phyloP scores from a whole-genome alignment of 2,797 vertebrate genomes.

The Chaunax sp. region DNA sequence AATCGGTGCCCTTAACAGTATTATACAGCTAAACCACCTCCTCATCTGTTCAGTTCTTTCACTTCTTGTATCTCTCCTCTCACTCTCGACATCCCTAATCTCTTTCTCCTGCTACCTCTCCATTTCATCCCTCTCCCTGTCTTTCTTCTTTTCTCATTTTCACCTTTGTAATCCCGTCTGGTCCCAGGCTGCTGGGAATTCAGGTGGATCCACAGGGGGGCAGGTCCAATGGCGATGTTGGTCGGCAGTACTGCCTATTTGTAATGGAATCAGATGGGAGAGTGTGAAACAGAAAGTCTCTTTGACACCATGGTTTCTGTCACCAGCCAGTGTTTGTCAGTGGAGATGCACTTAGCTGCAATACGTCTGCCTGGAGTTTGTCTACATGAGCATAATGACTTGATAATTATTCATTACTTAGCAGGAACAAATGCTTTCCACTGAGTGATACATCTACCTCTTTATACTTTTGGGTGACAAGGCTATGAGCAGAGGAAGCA shows the following conservation, averaged over 20 bases:
- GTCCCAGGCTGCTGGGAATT: slow-evolving; percentile 13
- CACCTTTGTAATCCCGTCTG: slow-evolving; percentile 22
- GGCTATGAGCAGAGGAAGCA: not conserved
- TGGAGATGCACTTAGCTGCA: not conserved
- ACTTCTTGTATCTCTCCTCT: not conserved
- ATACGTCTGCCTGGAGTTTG: too few species aligned
- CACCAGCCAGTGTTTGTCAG: too few species aligned
- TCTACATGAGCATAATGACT: not conserved
- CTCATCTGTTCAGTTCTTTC: not conserved
- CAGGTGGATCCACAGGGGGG: slow-evolving; percentile 11
- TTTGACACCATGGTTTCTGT: slow-evolving; percentile 7
- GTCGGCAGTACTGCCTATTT: not conserved
- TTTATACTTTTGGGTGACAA: slow-evolving; percentile 2
- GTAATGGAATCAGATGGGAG: not conserved
- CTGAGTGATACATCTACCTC: not conserved
- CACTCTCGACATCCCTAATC: slow-evolving; percentile 3
- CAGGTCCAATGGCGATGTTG: not conserved
- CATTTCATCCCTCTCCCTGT: slow-evolving; percentile 11
- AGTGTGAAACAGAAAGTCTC: not conserved
- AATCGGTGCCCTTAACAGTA: slow-evolving; percentile 17
- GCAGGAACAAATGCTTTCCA: not conserved
- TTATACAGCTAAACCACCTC: slow-evolving; percentile 3
- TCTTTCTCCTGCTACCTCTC: slow-evolving; percentile 6
- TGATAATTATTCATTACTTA: not conserved
- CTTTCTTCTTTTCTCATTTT: slow-evolving; percentile 44